These are phyloP conservation scores for Sphinx pinastri DNA, from an alignment of 2,888 invertebrate genomes.

Conservation along the genomic window DNA sequence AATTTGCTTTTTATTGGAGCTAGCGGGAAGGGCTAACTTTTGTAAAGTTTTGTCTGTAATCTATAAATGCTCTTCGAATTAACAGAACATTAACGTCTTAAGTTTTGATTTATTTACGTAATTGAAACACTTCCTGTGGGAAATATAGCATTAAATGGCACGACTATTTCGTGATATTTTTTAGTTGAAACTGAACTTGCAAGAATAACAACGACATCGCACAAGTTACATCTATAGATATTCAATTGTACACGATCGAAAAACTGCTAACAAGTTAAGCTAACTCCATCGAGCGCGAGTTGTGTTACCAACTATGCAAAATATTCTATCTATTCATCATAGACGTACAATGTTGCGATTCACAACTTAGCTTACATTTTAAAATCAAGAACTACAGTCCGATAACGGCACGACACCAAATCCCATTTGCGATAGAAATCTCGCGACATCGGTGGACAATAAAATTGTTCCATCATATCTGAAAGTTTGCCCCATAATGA, in stretches of 20 bases:
- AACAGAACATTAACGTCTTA: constrained; percentile 29
- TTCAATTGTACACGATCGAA: constrained; percentile 22
- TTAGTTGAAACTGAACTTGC: too few species aligned
- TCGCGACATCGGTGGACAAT: constrained; percentile 83
- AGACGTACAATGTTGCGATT: constrained; percentile 47
- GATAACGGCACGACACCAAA: constrained; percentile 55
- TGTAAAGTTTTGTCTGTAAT: constrained; percentile 59
- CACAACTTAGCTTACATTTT: constrained; percentile 54
- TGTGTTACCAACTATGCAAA: constrained; percentile 47
- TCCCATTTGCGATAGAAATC: constrained; percentile 81
- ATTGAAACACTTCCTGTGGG: not conserved
- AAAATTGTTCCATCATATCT: constrained; percentile 83
- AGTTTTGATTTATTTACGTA: constrained; percentile 12
- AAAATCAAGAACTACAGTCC: constrained; percentile 55
- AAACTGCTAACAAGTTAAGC: constrained; percentile 12
- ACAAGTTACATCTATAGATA: constrained; percentile 3
- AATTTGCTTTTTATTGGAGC: constrained; percentile 56
- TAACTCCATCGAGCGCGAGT: constrained; percentile 30
- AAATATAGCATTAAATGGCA: not conserved
- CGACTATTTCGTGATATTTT: not conserved
- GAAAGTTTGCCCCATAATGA: constrained; percentile 83
- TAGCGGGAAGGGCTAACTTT: constrained; percentile 58
- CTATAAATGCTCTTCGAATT: constrained; percentile 54
- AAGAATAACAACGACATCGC: too few species aligned
- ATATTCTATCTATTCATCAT: constrained; percentile 36